Conservation (phyloP, 2,797 vertebrate species). For the Miichthys miiuy region DNA sequence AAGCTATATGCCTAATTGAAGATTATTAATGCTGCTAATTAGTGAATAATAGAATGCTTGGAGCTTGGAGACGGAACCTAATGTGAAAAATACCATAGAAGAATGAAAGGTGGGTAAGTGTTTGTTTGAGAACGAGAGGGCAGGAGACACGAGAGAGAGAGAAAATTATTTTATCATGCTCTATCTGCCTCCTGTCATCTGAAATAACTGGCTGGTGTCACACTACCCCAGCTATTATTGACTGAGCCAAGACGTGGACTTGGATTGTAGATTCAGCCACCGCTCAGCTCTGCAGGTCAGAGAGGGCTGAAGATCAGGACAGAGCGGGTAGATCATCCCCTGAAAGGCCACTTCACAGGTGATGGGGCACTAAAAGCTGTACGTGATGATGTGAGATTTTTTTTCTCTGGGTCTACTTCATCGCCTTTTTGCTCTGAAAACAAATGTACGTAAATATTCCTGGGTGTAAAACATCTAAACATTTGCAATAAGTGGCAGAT, state of each 20-base stretch:
- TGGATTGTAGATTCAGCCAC: constrained; percentile 17
- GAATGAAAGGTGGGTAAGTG: constrained; percentile 52
- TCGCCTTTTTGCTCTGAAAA: constrained; percentile 4
- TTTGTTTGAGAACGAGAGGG: constrained; percentile 13
- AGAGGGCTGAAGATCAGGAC: constrained; percentile 43
- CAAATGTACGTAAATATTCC: constrained; percentile 47
- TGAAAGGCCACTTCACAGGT: constrained; percentile 59
- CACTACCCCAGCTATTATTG: constrained; percentile 30
- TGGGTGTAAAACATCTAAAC: constrained; percentile 29
- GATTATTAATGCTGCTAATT: constrained; percentile 78
- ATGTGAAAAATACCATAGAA: constrained; percentile 28
- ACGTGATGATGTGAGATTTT: background rate
- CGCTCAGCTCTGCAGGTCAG: constrained; percentile 52
- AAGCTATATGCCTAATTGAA: constrained; percentile 72
- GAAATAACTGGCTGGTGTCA: constrained; percentile 53
- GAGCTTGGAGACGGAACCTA: constrained; percentile 53
- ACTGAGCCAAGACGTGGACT: constrained; percentile 10
- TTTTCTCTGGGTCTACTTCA: constrained; percentile 7
- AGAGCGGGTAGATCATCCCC: constrained; percentile 54
- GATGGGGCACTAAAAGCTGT: constrained; percentile 29
- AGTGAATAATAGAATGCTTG: constrained; percentile 66
- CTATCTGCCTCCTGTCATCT: constrained; percentile 44
- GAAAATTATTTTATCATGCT: constrained; percentile 49
- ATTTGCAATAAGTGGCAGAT: constrained; percentile 15
- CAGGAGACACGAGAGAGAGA: background rate